phyloP scores from a whole-genome alignment of 2,113 vertebrate genomes.

The Lagenorhynchus albirostris region DNA sequence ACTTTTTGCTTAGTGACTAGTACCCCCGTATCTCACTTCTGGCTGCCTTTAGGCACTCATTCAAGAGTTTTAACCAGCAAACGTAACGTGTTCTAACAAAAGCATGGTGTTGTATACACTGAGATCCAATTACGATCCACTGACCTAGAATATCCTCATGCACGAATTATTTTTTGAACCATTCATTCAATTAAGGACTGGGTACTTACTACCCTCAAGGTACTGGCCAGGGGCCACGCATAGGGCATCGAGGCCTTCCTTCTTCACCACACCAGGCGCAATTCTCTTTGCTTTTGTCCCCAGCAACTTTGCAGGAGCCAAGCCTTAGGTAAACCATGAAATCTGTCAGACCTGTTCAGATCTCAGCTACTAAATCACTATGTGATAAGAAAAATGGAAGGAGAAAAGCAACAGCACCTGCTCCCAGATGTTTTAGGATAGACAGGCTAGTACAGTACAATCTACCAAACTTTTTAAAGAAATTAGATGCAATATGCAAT shows the following conservation, averaged over 20 bases:
- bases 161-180: neutral
- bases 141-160: neutral
- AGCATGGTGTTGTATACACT: neutral
- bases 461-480: neutral
- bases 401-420: neutral
- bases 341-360: neutral
- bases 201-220: neutral
- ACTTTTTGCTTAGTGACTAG: neutral
- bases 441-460: neutral
- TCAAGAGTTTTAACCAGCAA: neutral
- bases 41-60: neutral
- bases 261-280: neutral
- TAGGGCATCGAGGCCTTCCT: neutral
- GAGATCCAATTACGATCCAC: neutral
- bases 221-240: neutral
- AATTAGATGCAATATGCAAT: neutral
- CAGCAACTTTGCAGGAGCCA: neutral
- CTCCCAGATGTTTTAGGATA: neutral
- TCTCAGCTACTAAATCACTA: neutral
- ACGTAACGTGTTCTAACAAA: neutral
- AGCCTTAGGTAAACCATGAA: conserved; percentile 7
- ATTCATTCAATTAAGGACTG: neutral
- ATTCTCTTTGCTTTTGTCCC: neutral
- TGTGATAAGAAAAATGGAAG: conserved; percentile 27
- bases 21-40: neutral